Evolutionary conservation across 2,888 invertebrate genomes (phyloP), one percentile per base, ranked within the genome.

Genomic region (Uropetala carovei): DNA sequence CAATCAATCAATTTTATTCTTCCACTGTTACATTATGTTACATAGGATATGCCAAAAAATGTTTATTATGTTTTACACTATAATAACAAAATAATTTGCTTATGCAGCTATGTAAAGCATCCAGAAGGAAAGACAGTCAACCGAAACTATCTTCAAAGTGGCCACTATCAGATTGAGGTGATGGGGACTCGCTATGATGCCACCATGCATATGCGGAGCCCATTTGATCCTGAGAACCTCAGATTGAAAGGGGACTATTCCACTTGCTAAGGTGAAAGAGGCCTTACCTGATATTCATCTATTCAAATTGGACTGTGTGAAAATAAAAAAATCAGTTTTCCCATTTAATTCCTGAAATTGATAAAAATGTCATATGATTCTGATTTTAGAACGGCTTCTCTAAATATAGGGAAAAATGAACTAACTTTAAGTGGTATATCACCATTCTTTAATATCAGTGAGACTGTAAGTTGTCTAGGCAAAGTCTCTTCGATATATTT

Each of bases 171-270:
- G 94, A 96, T 99, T 81, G 98, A 98, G 96, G 96, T 97, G 27
- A 96, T 98, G 96, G 98, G 98, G 11, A 96, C 96, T 93, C 96
- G 96, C 93, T 96, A 97, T 94, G 96, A 97, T 92, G 98, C 98
- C 0, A 96, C 96, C 9, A 95, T 97, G 92, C 96, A 97, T 94
- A 94, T 97, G 56, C 96, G 96, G 94, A 97, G 98, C 93, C 98
- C 98, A 0, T 98, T 98, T 94, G 98, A 99, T 95, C 97, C 98
- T 0, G 96, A 96, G 92, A 97, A 97, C 92, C 97, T 97, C 94
- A 96, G 98, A 93, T 95, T 98, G 91, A 95, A 97, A 86, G 98
- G 98, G 60, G 93, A 94, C 92, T 96, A 96, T 89, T 60, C 64
- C 30, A 64, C 56, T n/a, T 89, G 64, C n/a, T 22, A 75, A 22